Base-by-base conservation (phyloP, 2,888 invertebrate species). In the Caenorhabditis doughertyi region DNA sequence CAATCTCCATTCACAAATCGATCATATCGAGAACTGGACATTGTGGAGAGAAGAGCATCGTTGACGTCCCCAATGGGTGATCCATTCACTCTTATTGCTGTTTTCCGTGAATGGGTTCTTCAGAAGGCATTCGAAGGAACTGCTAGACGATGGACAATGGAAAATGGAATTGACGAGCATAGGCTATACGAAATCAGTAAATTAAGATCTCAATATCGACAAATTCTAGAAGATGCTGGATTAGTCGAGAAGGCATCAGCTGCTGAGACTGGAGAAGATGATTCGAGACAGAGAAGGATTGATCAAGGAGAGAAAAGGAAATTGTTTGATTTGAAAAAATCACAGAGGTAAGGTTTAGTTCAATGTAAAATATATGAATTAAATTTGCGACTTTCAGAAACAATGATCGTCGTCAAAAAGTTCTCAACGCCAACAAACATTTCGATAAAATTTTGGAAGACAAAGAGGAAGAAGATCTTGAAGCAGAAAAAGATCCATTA, bases 141-240 rank as follows among this genome's bases (percentile, higher is more conserved):
- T 23, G 82, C 92, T 0, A 25, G 95, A 55, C 94, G 95, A 79
- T 99, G 99, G 98, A 96, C 97, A 88, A 94, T 94, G 84, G 94
- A 95, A 74, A 93, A 97, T 76, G 97, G 97, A 0, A 93, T 99
- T 8, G 98, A 99, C 92, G 98, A 99, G 92, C 98, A 99, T 92
- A 93, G 99, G 25, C 95, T 99, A 90, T 99, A 98, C 91, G 99
- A 99, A 93, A 95, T 97, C 90, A 96, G 96, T 0, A 98, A 98
- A 93, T 93, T 99, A 7, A 94, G 97, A 42, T 94, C 95, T 27
- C 99, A 99, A 92, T 88, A 88, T 70, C 80, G 85, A 80, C 86
- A 89, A 51, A 84, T 91, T 67, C 81, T 92, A 21, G 89, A 89
- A 55, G 90, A 92, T 25, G 87, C 88, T 25, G 89, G 90, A 5